Percentiles rank a stretch among this genome's conserved stretches.
phyloP scores from a whole-genome alignment of 2,888 invertebrate species.

The Reticulitermes lucifugus region DNA sequence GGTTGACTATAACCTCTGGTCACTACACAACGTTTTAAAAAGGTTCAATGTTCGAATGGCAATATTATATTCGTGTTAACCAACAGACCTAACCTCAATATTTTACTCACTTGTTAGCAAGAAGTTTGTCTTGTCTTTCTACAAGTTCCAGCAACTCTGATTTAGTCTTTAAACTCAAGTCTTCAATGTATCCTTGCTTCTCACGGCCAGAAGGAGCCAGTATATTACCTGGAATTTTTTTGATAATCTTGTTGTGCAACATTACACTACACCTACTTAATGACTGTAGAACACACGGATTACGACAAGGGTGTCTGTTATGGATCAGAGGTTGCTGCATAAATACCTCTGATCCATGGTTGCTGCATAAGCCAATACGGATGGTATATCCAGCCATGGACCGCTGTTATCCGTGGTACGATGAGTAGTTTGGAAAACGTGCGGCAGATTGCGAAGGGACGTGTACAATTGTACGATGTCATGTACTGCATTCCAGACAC shows the following conservation, averaged over 20 bases:
- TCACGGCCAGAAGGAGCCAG: slow-evolving; percentile 64
- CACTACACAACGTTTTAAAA: not conserved
- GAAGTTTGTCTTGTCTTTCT: slow-evolving; percentile 69
- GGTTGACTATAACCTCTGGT: not conserved
- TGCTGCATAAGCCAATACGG: too few species aligned
- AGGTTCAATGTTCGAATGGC: not conserved
- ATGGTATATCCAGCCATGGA: too few species aligned
- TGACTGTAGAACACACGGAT: too few species aligned
- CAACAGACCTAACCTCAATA: not conserved
- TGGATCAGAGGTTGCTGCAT: too few species aligned
- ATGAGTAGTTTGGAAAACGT: too few species aligned
- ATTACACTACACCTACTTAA: not conserved
- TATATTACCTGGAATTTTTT: slow-evolving; percentile 66
- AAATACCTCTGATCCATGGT: too few species aligned
- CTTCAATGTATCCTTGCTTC: slow-evolving; percentile 68
- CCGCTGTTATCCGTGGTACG: too few species aligned
- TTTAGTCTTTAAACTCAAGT: slow-evolving; percentile 65
- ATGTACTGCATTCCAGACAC: too few species aligned
- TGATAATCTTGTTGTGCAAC: slow-evolving; percentile 55
- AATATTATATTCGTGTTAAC: not conserved
- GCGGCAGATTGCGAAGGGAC: too few species aligned
- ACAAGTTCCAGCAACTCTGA: slow-evolving; percentile 68
- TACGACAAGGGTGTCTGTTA: too few species aligned
- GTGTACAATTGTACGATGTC: too few species aligned
- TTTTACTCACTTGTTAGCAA: slow-evolving; percentile 62